A percentile compares a stretch with the other conserved stretches of the same genome.
phyloP scores from a whole-genome alignment of 2,888 invertebrate genomes.

The Pasiphila rectangulata region DNA sequence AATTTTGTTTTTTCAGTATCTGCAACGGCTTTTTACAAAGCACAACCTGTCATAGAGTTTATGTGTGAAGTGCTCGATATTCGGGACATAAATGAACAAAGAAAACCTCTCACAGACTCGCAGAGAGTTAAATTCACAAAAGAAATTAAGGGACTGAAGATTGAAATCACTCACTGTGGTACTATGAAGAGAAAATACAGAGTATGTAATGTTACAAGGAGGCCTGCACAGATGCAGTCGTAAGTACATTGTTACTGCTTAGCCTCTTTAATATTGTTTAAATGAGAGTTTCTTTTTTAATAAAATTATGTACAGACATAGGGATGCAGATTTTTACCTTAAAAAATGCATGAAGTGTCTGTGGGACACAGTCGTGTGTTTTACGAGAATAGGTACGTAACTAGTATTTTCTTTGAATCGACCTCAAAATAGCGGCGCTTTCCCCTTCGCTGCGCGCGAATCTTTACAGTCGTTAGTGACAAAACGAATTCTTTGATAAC shows the following conservation, averaged over 20 bases:
- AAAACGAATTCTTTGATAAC: too few species aligned
- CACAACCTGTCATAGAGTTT: constrained; percentile 99
- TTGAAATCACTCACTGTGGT: constrained; percentile 99
- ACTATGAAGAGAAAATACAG: constrained; percentile 99
- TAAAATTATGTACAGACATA: too few species aligned
- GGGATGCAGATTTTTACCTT: too few species aligned
- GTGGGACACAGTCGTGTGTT: too few species aligned
- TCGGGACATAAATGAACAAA: constrained; percentile 96
- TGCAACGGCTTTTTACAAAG: constrained; percentile 99
- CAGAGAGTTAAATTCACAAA: constrained; percentile 99
- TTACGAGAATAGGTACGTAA: too few species aligned
- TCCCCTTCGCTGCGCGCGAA: too few species aligned
- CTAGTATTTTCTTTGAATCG: too few species aligned
- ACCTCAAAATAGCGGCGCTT: too few species aligned
- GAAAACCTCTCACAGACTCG: constrained; percentile 98
- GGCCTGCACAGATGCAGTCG: constrained; percentile 99
- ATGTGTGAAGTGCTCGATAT: constrained; percentile 99
- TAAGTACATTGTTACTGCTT: constrained; percentile 79
- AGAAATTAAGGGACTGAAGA: constrained; percentile 99
- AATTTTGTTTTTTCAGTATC: constrained; percentile 86
- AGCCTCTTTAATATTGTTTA: too few species aligned
- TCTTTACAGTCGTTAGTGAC: too few species aligned
- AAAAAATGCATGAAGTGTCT: too few species aligned
- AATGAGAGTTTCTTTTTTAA: too few species aligned
- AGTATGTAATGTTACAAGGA: constrained; percentile 99